phyloP scores from a whole-genome alignment of 2,888 invertebrate genomes.

The Lysandra coridon region DNA sequence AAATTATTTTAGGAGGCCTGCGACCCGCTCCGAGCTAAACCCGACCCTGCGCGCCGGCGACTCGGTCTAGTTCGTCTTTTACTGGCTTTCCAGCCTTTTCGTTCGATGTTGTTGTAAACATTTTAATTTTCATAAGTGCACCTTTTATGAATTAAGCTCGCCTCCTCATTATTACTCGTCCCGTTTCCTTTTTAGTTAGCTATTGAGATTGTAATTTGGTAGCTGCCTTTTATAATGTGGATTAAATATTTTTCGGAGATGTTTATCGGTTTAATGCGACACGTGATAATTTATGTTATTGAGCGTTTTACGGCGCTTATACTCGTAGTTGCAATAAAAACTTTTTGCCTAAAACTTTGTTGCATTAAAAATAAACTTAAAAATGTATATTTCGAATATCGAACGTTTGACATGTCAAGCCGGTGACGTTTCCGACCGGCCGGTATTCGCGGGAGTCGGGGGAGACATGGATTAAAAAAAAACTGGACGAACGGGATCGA shows the following conservation, averaged over 20 bases:
- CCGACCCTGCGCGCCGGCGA: slow-evolving; percentile 44
- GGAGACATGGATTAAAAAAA: slow-evolving; percentile 52
- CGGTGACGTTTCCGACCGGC: slow-evolving; percentile 4
- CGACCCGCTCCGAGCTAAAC: slow-evolving; percentile 49
- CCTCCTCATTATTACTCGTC: slow-evolving; percentile 46
- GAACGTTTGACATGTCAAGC: not conserved
- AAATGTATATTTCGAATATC: not conserved
- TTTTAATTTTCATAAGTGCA: slow-evolving; percentile 72
- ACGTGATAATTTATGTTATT: slow-evolving; percentile 21
- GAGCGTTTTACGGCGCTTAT: not conserved
- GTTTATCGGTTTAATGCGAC: slow-evolving; percentile 47
- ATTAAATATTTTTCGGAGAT: slow-evolving; percentile 58
- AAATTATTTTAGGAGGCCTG: slow-evolving; percentile 52
- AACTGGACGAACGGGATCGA: slow-evolving; percentile 65
- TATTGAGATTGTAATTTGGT: slow-evolving; percentile 37
- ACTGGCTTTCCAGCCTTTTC: not conserved
- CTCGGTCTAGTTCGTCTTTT: not conserved
- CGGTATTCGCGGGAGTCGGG: slow-evolving; percentile 42
- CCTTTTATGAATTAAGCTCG: slow-evolving; percentile 60
- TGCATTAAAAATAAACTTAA: not conserved
- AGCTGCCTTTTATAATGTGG: slow-evolving; percentile 28
- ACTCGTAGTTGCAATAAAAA: not conserved
- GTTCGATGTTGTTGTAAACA: slow-evolving; percentile 52
- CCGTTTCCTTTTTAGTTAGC: slow-evolving; percentile 33
- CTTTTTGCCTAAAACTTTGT: slow-evolving; percentile 3